These are phyloP conservation scores for Sacculina carcini DNA, from an alignment of 2,888 invertebrate species.

Conservation along the genomic window DNA sequence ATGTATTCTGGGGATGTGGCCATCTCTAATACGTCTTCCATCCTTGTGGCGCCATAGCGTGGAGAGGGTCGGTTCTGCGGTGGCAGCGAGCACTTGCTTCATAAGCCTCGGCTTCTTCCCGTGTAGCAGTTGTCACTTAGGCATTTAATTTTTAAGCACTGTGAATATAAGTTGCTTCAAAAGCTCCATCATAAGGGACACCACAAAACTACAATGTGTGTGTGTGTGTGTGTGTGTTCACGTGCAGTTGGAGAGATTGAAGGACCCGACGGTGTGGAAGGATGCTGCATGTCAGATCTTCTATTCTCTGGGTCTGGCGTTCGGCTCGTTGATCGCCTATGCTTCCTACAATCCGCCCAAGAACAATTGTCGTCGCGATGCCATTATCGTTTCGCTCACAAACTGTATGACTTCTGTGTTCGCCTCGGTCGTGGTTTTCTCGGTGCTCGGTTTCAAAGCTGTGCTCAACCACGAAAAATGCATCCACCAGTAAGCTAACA, in stretches of 20 bases:
- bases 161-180: too few relatives aligned
- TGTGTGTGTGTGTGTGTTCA: slow-evolving; percentile 6
- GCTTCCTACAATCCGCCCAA: slow-evolving; percentile 89
- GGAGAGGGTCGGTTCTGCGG: too few relatives aligned
- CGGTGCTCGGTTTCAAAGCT: slow-evolving; percentile 87
- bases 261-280: slow-evolving; percentile 85
- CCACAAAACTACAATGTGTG: too few relatives aligned
- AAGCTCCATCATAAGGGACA: too few relatives aligned
- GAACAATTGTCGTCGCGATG: slow-evolving; percentile 83
- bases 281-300: slow-evolving; percentile 95
- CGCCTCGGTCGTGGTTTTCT: slow-evolving; percentile 83
- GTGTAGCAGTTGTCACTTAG: too few relatives aligned
- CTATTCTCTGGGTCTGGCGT: slow-evolving; percentile 79
- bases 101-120: too few relatives aligned
- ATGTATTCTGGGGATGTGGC: too few relatives aligned
- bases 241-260: slow-evolving; percentile 49
- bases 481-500: slow-evolving; percentile 39
- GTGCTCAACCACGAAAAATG: slow-evolving; percentile 64
- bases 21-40: too few relatives aligned
- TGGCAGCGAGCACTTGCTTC: too few relatives aligned
- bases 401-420: slow-evolving; percentile 90
- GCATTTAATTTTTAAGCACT: too few relatives aligned
- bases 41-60: too few relatives aligned
- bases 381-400: slow-evolving; percentile 67
- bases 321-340: slow-evolving; percentile 84